Percentiles rank a stretch among this genome's conserved stretches.
These are phyloP conservation scores for Malurus splendens DNA, from an alignment of 2,797 vertebrate genomes.

Conservation along the genomic window DNA sequence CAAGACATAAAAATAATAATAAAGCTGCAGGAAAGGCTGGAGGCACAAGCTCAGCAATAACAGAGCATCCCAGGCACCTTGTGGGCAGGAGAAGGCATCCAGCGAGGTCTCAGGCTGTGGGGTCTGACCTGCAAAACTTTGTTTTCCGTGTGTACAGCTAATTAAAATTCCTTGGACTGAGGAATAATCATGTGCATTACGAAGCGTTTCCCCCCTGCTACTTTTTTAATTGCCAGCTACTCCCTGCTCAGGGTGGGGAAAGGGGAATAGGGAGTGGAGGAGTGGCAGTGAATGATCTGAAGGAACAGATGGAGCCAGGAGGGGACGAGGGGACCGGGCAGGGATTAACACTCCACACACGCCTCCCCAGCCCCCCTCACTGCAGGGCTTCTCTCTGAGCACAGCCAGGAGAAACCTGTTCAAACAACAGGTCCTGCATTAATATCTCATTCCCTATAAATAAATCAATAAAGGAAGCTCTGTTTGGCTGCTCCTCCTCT, in stretches of 20 bases:
- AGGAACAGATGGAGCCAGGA: constrained; percentile 22
- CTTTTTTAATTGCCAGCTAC: constrained; percentile 46
- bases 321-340: not conserved
- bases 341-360: constrained; percentile 20
- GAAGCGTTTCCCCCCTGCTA: constrained; percentile 11
- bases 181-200: constrained; percentile 22
- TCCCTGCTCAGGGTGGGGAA: not conserved
- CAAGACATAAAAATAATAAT: not conserved
- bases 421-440: constrained; percentile 51
- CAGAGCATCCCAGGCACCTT: accelerated
- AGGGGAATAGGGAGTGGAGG: constrained; percentile 8
- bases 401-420: constrained; percentile 5
- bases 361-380: not conserved
- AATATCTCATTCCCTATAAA: constrained; percentile 48
- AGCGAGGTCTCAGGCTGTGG: not conserved
- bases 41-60: not conserved
- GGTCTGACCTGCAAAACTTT: not conserved
- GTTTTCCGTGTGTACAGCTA: not conserved
- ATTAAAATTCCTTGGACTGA: constrained; percentile 29
- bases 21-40: constrained; percentile 4
- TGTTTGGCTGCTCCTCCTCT: not conserved
- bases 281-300: not conserved
- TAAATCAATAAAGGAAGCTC: constrained; percentile 31
- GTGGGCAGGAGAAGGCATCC: not conserved
- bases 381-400: not conserved